Conservation (phyloP, 53 echinoderm and acorn worm genomes). For the Stichopus horrens region DNA sequence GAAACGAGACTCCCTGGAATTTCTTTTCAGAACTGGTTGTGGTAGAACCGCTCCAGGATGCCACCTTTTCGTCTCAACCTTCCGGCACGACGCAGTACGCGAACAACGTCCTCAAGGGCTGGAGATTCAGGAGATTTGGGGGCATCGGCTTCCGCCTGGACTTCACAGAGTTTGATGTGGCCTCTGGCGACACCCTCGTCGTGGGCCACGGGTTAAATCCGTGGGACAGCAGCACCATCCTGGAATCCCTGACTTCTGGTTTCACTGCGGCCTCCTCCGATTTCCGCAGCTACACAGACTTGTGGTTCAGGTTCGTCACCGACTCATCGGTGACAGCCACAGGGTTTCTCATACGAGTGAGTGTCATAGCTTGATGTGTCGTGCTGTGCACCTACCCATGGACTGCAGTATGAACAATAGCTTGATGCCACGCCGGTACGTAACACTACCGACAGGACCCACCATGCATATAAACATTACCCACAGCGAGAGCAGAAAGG, state of each 20-base stretch:
- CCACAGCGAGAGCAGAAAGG: no score
- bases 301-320: slow-evolving; percentile 27
- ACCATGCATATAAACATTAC: no score
- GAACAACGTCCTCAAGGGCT: slow-evolving; percentile 36
- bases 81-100: neutral
- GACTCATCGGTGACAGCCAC: neutral
- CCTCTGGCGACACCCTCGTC: slow-evolving; percentile 17
- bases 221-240: neutral
- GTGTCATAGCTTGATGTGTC: slow-evolving; percentile 3
- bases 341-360: slow-evolving; percentile 2
- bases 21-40: slow-evolving; percentile 7
- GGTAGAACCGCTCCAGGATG: neutral
- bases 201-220: slow-evolving; percentile 31
- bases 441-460: neutral
- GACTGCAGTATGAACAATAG: neutral
- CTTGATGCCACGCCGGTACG: neutral
- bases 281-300: neutral
- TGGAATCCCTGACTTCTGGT: neutral
- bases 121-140: slow-evolving; percentile 33
- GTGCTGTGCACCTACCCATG: neutral
- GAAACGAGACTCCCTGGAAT: no score
- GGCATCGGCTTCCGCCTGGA: neutral
- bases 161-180: slow-evolving; percentile 9
- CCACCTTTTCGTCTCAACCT: neutral
- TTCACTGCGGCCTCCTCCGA: neutral